Conservation (phyloP, 2,113 vertebrate species). For the Alethe diademata region DNA sequence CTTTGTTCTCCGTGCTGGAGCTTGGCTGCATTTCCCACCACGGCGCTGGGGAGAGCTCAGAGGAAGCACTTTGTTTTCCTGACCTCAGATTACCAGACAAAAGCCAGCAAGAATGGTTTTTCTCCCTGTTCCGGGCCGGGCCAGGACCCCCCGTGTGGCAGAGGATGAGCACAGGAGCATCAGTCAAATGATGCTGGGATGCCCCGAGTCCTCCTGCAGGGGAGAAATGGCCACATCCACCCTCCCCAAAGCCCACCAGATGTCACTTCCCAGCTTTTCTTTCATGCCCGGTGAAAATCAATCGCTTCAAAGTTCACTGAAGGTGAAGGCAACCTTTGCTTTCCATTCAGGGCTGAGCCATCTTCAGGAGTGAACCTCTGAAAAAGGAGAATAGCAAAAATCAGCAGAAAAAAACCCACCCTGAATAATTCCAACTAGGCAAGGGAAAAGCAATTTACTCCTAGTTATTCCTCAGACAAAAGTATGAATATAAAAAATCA, state of each 20-base stretch:
- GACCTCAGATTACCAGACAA: slow-evolving; percentile 58
- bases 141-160: neutral
- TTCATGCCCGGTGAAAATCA: slow-evolving; percentile 6
- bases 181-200: neutral
- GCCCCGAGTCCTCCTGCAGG: neutral
- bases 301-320: slow-evolving; percentile 42
- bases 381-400: slow-evolving; percentile 35
- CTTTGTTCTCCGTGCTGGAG: slow-evolving; percentile 25
- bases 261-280: slow-evolving; percentile 18
- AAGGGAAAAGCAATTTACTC: slow-evolving; percentile 57
- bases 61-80: slow-evolving; percentile 53
- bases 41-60: neutral
- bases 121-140: neutral
- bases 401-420: slow-evolving; percentile 44
- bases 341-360: slow-evolving; percentile 25
- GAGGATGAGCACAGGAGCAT: neutral
- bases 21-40: slow-evolving; percentile 47
- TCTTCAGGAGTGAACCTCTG: neutral
- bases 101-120: slow-evolving; percentile 1
- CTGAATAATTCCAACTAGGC: slow-evolving; percentile 40
- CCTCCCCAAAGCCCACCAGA: neutral
- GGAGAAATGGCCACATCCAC: neutral
- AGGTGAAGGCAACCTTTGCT: slow-evolving; percentile 48
- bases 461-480: slow-evolving; percentile 53
- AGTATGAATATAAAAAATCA: slow-evolving; percentile 44